phyloP scores from a whole-genome alignment of 1,140 invertebrate species.

The Berghia stephanieae region DNA sequence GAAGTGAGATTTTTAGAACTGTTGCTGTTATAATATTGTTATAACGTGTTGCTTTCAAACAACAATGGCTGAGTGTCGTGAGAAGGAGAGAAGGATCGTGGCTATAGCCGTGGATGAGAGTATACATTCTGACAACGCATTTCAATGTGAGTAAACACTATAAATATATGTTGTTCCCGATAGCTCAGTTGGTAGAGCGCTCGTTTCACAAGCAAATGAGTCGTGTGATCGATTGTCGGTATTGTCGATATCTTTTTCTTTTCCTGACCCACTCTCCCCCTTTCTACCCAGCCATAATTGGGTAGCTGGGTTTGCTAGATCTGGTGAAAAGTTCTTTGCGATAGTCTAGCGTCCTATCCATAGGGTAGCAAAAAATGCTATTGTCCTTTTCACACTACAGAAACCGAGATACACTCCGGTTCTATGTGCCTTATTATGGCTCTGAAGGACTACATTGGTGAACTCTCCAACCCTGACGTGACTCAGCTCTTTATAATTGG shows the following conservation, averaged over 20 bases:
- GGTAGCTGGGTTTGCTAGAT: neutral
- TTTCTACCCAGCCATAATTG: neutral
- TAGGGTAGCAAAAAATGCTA: no score
- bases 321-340: neutral
- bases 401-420: no score
- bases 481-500: neutral
- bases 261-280: neutral
- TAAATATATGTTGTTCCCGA: neutral
- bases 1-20: neutral
- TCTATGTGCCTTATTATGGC: no score
- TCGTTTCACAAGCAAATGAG: neutral
- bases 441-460: neutral
- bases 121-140: slow-evolving; percentile 32
- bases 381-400: no score
- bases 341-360: no score
- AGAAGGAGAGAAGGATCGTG: slow-evolving; percentile 12
- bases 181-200: neutral
- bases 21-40: neutral
- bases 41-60: neutral
- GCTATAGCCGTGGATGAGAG: slow-evolving; percentile 33
- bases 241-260: neutral
- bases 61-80: slow-evolving; percentile 14
- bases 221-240: neutral
- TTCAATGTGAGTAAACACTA: slow-evolving; percentile 32
- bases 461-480: neutral